Base-by-base conservation (phyloP, 2,888 invertebrate genomes). In the Lasioglossum marginatum region DNA sequence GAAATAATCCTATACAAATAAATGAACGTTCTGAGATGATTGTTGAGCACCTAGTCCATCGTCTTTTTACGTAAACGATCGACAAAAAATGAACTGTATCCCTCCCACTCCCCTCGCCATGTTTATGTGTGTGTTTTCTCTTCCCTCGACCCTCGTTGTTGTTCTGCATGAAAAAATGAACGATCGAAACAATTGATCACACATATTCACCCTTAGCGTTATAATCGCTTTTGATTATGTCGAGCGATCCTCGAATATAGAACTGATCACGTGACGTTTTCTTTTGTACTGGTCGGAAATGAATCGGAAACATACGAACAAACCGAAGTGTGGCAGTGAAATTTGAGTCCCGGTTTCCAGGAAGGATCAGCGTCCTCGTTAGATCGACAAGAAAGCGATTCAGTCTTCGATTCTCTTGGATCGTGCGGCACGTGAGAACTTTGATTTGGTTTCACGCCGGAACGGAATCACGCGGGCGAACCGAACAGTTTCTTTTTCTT, bases 381-480 rank as follows among this genome's bases (percentile, higher is more conserved):
- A 19, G 45, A 48, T 68, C 60, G 40, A 34, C 43, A 71, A 43
- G 79, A 81, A 85, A 87, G 34, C 19, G 31, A 77, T 81, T 90
- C 90, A 90, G 90, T 90, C 90, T 90, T 90, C 80, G 77, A 85
- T 82, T 90, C 87, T 89, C 89, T 82, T 52, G 72, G 71, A 79
- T 87, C 76, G 77, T 45, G 68, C 43, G 45, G 43, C 66, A 37
- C n/a, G 34, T 31, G n/a, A 45, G 31, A 27, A 40, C 74, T 34
- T 77, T 27, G 52, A 57, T 77, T 34, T 72, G 31, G 34, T 8
- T 66, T 78, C 77, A 60, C 82, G 72, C n/a, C 76, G 75, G 57
- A 70, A 45, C 81, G 57, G 77, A 57, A 74, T 80, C 74, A 71
- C 82, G 80, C 73, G 80, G 45, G 71, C 52, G 19, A 82, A 78